Base-by-base conservation (phyloP, 2,797 vertebrate species). In the Cossypha caffra region DNA sequence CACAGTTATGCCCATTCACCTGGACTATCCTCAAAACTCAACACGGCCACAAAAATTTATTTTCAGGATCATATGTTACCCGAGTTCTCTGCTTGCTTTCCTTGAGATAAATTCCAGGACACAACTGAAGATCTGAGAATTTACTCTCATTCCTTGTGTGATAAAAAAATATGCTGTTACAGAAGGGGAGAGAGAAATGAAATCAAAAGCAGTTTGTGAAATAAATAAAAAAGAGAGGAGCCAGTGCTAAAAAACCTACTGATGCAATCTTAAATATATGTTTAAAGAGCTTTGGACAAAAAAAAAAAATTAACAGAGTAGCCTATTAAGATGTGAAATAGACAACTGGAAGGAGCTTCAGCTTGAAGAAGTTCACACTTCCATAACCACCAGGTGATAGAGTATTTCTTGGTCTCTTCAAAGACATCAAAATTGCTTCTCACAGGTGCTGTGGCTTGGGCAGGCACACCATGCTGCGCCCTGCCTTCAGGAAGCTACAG, bases 1-100 rank as follows among this genome's bases (percentile, higher is more conserved):
- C 28, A 47, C 7, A 57, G 25, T 26, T 40, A 26, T 1, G 2
- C 2, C 11, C 20, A 8, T 33, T 63, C 2, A 0, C 38, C 64
- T 10, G 23, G 10, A 7, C 43, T 31, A 16, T 10, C 37, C 37
- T 88, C 38, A 50, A 61, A 68, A 38, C 16, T 23, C 31, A 48
- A 26, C 23, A 35, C 0, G 0, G 62, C 6, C 54, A 76, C 42
- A 69, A 14, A 68, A 37, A 38, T 20, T 61, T 24, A 37, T 33
- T 58, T 73, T n/a, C 28, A 40, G 38, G 17, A 45, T 37, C 21
- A 51, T 7, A 7, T 7, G 7, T 21, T 42, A 78, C n/a, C 26
- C 1, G 1, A 71, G 5, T 13, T 31, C 28, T 62, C 59, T 25
- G 16, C 14, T 73, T 10, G 18, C 31, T 37, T 69, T 79, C 20